Evolutionary conservation across 2,797 vertebrate genomes (phyloP).

Genomic region (Eutrigla gurnardus): DNA sequence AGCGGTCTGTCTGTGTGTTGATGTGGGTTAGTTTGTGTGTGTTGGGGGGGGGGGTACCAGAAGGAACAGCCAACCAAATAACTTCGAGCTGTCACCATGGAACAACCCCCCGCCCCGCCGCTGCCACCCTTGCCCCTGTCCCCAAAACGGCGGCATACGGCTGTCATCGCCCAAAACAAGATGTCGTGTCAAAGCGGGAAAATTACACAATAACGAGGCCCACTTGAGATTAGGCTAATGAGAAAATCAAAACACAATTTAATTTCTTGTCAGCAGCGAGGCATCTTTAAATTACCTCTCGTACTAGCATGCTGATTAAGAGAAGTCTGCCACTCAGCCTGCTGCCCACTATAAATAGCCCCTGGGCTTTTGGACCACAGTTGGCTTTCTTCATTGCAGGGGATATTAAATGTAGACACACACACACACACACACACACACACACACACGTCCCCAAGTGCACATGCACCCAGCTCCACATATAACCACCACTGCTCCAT

Average conservation of each 20-base stretch:
- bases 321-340: conserved; percentile 82
- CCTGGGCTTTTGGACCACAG: conserved; percentile 70
- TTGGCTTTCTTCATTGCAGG: conserved; percentile 53
- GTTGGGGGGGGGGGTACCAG: conserved; percentile 26
- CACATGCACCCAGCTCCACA: background rate
- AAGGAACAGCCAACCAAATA: conserved; percentile 79
- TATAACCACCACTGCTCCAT: background rate
- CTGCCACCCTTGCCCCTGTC: conserved; percentile 69
- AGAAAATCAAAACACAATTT: conserved; percentile 91
- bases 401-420: conserved; percentile 52
- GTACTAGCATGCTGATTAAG: conserved; percentile 85
- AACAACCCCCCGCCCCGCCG: conserved; percentile 25
- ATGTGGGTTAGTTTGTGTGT: conserved; percentile 3
- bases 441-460: background rate
- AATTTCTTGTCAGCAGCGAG: conserved; percentile 86
- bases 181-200: conserved; percentile 86
- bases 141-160: conserved; percentile 81
- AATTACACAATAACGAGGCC: conserved; percentile 90
- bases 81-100: conserved; percentile 70
- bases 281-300: conserved; percentile 89
- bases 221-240: conserved; percentile 91
- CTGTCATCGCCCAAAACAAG: conserved; percentile 87
- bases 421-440: conserved; percentile 18
- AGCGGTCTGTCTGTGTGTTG: conserved; percentile 12
- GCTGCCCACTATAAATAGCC: conserved; percentile 82